Base-by-base conservation (phyloP, 2,113 vertebrate genomes). In the Pachyramphus minor region DNA sequence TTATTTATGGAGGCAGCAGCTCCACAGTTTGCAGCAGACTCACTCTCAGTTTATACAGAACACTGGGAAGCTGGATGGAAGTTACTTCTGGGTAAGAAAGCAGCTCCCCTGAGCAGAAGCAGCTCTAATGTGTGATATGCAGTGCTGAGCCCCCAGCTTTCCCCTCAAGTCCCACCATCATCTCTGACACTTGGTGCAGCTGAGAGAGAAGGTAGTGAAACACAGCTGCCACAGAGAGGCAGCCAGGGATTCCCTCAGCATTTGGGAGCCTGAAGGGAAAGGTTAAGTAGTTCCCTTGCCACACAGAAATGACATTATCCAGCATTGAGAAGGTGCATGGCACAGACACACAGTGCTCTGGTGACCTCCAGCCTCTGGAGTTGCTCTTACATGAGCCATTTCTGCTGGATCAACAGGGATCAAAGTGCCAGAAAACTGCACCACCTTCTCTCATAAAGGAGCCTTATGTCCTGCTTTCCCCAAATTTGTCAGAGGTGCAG, bases 51-150 rank as follows among this genome's bases (percentile, higher is more conserved):
- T 81, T 81, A 23, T 30, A 6, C 14, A 5, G 12, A 62, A 45
- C 13, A 14, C 33, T 33, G 11, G 11, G 58, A 58, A 80, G 33
- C 13, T 53, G 37, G 39, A 21, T 17, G 74, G 16, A 52, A 69
- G 55, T 35, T 60, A 42, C 24, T 50, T 69, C 31, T 62, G 41
- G 35, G 27, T 60, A 31, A 28, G 19, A 73, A 84, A 60, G 16
- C 42, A 47, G 10, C 18, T 80, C 22, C 17, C 24, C 16, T 14
- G 30, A 87, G 68, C 59, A 81, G 73, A 50, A 84, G 35, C 44
- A 84, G 20, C 59, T 24, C 4, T 23, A 58, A 52, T 3, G 3
- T 0, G 0, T 4, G 41, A 17, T 14, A 20, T 2, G 3, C 39
- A 27, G 18, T 7, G 15, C 69, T 58, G 63, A 67, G 52, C 42